Evolutionary conservation across 1,140 invertebrate species (phyloP).

Genomic region (Tetragnatha versicolor): DNA sequence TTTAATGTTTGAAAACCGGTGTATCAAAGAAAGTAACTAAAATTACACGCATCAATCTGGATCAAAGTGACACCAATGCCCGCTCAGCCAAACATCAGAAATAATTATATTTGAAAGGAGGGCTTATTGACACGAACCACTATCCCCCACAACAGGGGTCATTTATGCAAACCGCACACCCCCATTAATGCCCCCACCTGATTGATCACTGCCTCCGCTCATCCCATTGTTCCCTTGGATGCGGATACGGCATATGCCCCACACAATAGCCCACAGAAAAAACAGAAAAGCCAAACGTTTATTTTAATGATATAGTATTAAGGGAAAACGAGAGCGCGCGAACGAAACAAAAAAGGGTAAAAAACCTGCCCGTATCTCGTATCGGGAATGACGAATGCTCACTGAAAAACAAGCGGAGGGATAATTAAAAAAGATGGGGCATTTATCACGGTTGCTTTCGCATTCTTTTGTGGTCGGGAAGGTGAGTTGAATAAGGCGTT

Average conservation of each 20-base stretch:
- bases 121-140: background rate
- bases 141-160: background rate
- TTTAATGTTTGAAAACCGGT: no score
- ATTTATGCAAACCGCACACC: constrained; percentile 13
- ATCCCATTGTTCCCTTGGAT: constrained; percentile 23
- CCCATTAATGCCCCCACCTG: constrained; percentile 22
- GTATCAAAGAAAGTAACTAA: no score
- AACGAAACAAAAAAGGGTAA: background rate
- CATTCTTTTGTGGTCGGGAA: no score
- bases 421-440: no score
- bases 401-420: no score
- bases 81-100: no score
- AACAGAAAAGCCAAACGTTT: background rate
- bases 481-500: no score
- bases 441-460: no score
- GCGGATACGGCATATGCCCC: background rate
- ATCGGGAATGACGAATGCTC: background rate
- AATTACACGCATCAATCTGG: no score
- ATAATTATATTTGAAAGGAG: no score
- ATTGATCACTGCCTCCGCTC: constrained; percentile 18
- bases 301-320: constrained; percentile 20
- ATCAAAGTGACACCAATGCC: no score
- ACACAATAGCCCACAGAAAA: background rate
- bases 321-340: background rate
- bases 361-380: background rate